These are phyloP conservation scores for Eptesicus fuscus DNA, from an alignment of 2,113 vertebrate genomes.

Conservation along the genomic window DNA sequence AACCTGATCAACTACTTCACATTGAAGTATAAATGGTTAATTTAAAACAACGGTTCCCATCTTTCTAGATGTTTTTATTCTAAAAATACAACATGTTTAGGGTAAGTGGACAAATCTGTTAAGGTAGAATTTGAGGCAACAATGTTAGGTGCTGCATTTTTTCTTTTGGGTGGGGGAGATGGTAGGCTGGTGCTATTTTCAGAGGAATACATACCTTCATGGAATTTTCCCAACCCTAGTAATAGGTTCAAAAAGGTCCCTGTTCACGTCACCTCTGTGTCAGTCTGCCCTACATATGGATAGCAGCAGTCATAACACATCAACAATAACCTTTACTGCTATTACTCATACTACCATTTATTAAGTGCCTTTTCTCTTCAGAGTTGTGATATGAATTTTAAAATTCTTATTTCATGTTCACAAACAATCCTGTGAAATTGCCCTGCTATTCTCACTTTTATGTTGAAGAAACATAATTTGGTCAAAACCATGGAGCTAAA, in stretches of 20 bases:
- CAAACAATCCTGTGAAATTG: neutral
- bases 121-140: neutral
- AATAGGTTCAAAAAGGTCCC: neutral
- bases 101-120: neutral
- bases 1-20: neutral
- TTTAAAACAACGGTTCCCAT: neutral
- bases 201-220: neutral
- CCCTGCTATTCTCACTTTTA: neutral
- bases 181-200: neutral
- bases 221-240: neutral
- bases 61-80: slow-evolving; percentile 18
- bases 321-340: neutral
- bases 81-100: neutral
- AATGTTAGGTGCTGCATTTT: neutral
- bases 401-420: neutral
- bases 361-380: neutral
- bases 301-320: neutral
- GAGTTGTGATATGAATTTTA: neutral
- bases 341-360: neutral
- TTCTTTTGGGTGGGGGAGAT: too few species aligned
- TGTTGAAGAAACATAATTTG: neutral
- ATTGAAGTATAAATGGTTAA: neutral
- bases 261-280: neutral
- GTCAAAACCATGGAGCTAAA: neutral
- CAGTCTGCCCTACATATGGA: neutral